Evolutionary conservation across 1,140 invertebrate genomes (phyloP), one percentile per base, ranked within the genome.

Genomic region (Drosophila rhopaloa): DNA sequence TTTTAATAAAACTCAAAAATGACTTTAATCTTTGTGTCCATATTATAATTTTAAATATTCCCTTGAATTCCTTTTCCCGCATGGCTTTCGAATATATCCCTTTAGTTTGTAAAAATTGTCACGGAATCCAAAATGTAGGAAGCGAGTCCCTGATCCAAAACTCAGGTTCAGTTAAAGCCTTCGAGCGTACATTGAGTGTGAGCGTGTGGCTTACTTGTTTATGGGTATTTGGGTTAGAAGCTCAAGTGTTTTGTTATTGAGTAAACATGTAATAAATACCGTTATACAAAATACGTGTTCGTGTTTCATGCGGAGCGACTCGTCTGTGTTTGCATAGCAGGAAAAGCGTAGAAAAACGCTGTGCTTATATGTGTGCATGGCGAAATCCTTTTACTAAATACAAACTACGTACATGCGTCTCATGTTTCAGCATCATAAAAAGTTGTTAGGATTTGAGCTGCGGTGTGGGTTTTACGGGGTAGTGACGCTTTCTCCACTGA

Each of bases 191-290:
- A 37, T 8, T 59, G 41, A 13, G 53, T 38, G 56, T 41, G 57
- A 38, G 46, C 41, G 57, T 76, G 73, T 62, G 79, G 67, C 79
- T 82, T 66, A 83, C 75, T 71, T 83, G 71, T 83, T 83, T 83
- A 83, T 83, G 76, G 80, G 80, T 83, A 83, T 83, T 83, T 83
- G 81, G 80, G 80, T 83, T 83, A 83, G 80, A 83, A 82, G 80
- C 80, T 77, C 80, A 83, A 83, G 80, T 82, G 80, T 78, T 83
- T 83, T 83, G 80, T 83, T 83, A 83, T 83, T 83, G 80, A 83
- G 80, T 83, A 83, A 83, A 83, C 80, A 83, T 83, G 81, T 83
- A 79, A 83, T 83, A 83, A 83, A 83, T 83, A 83, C 81, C 80
- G 74, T 70, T 78, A 79, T 79, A 82, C 75, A 78, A 79, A 82